Conservation (phyloP, 2,113 vertebrate genomes). For the Myrmophylax atrothorax region DNA sequence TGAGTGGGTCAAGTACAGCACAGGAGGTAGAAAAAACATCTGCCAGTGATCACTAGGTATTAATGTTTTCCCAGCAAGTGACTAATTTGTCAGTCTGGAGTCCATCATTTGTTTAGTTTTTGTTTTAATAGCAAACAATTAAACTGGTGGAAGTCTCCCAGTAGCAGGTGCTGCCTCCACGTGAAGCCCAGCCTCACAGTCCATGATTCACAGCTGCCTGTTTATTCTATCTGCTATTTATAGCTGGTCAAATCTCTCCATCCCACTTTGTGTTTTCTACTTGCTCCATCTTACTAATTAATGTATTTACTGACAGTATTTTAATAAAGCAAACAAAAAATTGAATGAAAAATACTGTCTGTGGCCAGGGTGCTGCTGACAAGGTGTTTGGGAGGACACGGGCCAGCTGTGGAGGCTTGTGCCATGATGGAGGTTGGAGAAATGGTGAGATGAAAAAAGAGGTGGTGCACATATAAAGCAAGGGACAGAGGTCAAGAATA, state of each 20-base stretch:
- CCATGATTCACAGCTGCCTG: not conserved
- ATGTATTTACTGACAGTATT: not conserved
- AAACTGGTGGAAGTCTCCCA: not conserved
- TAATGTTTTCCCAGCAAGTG: not conserved
- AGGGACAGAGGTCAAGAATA: not conserved
- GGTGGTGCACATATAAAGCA: not conserved
- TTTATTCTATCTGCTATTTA: conserved; percentile 55
- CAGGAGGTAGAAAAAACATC: not conserved
- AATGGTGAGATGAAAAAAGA: not conserved
- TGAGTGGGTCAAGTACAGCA: not conserved
- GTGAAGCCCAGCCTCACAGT: not conserved
- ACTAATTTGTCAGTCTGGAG: not conserved
- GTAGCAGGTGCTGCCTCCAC: conserved; percentile 35
- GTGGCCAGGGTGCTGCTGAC: not conserved
- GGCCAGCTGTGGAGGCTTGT: not conserved
- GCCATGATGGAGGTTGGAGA: not conserved
- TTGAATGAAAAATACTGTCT: not conserved
- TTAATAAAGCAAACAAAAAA: not conserved
- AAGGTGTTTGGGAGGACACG: not conserved
- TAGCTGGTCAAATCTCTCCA: not conserved
- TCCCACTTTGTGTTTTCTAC: not conserved
- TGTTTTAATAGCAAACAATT: conserved; percentile 50
- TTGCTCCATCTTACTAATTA: not conserved
- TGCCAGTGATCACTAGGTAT: not conserved
- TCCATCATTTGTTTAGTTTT: not conserved